These are phyloP conservation scores for Myzus persicae DNA, from an alignment of 1,140 invertebrate genomes.

Conservation along the genomic window DNA sequence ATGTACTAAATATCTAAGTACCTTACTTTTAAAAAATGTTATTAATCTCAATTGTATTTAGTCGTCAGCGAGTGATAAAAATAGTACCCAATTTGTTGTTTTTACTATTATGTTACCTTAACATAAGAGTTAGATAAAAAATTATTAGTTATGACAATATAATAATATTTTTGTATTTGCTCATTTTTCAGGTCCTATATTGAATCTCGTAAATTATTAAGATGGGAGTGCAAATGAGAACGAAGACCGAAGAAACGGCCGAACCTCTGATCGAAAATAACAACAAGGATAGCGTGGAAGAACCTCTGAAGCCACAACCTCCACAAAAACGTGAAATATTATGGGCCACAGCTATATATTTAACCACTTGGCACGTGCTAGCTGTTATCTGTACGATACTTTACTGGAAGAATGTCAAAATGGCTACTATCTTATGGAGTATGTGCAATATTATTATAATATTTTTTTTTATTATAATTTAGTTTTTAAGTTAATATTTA, in stretches of 20 bases:
- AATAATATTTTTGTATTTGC: not conserved
- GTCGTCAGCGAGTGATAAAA: not conserved
- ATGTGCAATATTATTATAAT: not conserved
- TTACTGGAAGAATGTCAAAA: constrained; percentile 48
- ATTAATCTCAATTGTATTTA: too few relatives aligned
- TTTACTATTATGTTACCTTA: not conserved
- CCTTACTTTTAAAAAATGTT: too few relatives aligned
- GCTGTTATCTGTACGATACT: constrained; percentile 43
- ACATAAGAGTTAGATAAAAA: not conserved
- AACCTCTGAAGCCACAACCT: constrained; percentile 12
- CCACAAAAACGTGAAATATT: constrained; percentile 49
- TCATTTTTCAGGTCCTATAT: not conserved
- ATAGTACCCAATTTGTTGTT: not conserved
- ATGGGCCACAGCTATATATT: constrained; percentile 49
- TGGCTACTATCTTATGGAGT: constrained; percentile 36
- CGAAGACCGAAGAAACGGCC: constrained; percentile 35
- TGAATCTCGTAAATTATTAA: constrained; percentile 32
- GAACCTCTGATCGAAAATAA: constrained; percentile 37
- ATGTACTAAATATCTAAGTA: too few relatives aligned
- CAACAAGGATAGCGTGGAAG: not conserved
- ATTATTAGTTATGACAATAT: not conserved
- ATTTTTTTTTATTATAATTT: not conserved
- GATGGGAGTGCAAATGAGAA: constrained; percentile 54
- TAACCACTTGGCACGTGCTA: constrained; percentile 28
- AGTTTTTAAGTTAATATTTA: not conserved